Percentiles rank a stretch among this genome's conserved stretches.
These are phyloP conservation scores for Trichonephila clavata DNA, from an alignment of 1,140 invertebrate genomes.

Conservation along the genomic window DNA sequence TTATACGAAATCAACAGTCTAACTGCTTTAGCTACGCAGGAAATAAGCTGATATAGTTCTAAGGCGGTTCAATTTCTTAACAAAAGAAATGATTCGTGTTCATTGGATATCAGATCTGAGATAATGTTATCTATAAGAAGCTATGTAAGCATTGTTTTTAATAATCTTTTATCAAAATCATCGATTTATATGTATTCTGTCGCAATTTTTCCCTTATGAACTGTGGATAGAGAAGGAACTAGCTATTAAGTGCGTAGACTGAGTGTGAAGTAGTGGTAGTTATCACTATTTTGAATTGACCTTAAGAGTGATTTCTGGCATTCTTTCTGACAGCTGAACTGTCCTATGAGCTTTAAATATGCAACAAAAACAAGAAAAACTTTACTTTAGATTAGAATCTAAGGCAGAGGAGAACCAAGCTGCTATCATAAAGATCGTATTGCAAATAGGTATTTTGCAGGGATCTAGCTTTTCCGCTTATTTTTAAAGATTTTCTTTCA, in stretches of 20 bases:
- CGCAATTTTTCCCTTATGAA: not conserved
- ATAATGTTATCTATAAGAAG: not conserved
- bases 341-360: not conserved
- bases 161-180: not conserved
- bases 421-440: not conserved
- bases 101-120: not conserved
- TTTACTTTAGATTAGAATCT: not conserved
- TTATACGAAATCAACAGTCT: no score
- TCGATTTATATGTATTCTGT: not conserved
- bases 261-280: not conserved
- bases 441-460: not conserved
- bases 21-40: no score
- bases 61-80: not conserved
- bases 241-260: not conserved
- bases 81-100: not conserved
- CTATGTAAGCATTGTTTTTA: not conserved
- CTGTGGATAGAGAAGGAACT: not conserved
- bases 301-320: not conserved
- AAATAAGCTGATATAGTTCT: no score
- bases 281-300: not conserved
- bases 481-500: not conserved
- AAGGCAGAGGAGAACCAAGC: not conserved
- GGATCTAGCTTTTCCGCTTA: not conserved
- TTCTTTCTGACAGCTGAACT: not conserved
- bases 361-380: not conserved